Conservation (phyloP, 1,140 invertebrate genomes). For the Acyrthosiphon pisum region DNA sequence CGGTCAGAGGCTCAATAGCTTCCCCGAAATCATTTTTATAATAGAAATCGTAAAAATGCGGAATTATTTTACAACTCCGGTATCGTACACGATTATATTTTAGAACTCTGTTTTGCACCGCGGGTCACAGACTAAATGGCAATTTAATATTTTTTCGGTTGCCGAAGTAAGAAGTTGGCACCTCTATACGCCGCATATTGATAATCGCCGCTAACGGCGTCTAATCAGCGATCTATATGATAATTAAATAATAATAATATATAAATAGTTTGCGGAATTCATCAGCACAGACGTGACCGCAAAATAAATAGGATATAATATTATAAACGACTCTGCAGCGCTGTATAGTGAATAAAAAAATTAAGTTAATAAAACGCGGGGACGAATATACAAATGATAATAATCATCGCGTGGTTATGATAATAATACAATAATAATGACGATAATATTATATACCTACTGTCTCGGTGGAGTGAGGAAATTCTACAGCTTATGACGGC, state of each 20-base stretch:
- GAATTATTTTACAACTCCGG: neutral
- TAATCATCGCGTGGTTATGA: neutral
- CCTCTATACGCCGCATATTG: neutral
- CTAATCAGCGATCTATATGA: neutral
- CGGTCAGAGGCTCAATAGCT: neutral
- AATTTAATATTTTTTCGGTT: neutral
- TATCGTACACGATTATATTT: neutral
- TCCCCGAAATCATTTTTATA: neutral
- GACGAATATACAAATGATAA: neutral
- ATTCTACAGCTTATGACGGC: neutral
- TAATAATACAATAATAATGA: constrained; percentile 7
- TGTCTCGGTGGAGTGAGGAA: neutral
- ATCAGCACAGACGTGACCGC: neutral
- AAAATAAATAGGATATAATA: neutral
- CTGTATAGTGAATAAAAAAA: neutral
- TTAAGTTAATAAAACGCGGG: neutral
- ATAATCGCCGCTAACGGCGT: neutral
- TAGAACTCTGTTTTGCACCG: neutral
- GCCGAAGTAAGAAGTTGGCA: neutral
- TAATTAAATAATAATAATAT: neutral
- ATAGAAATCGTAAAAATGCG: constrained; percentile 23
- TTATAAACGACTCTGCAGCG: neutral
- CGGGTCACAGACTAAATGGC: neutral
- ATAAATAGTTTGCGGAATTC: neutral
- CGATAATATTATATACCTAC: neutral